These are phyloP conservation scores for Orientallactaga bullata DNA, from an alignment of 2,113 vertebrate species.

Conservation along the genomic window DNA sequence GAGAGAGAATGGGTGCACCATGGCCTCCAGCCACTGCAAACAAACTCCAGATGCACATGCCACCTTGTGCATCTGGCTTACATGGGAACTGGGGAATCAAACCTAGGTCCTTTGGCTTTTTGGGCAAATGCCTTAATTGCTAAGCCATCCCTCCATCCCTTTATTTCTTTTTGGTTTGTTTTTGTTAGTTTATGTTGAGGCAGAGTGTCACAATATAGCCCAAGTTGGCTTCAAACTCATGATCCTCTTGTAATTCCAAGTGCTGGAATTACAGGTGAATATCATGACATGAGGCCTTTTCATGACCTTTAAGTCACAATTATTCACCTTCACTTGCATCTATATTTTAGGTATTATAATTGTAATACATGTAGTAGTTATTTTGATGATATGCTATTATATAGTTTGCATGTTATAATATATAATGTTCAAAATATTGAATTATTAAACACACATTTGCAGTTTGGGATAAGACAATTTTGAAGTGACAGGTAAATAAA, in stretches of 20 bases:
- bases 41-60: too few species aligned
- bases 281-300: not conserved
- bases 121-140: too few species aligned
- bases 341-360: not conserved
- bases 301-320: not conserved
- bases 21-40: too few species aligned
- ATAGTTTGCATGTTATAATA: slow-evolving; percentile 15
- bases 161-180: not conserved
- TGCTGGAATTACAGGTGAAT: not conserved
- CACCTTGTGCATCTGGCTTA: too few species aligned
- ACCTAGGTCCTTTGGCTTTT: too few species aligned
- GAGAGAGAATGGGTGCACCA: too few species aligned
- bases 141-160: too few species aligned
- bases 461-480: slow-evolving; percentile 27
- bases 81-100: too few species aligned
- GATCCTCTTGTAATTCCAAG: not conserved
- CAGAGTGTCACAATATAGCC: not conserved
- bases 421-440: slow-evolving; percentile 32
- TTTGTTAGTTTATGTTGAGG: not conserved
- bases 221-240: not conserved
- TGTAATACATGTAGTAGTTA: not conserved
- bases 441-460: slow-evolving; percentile 50
- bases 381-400: slow-evolving; percentile 13
- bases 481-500: not conserved
- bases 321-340: not conserved